Conservation (phyloP, 2,113 vertebrate species). For the Saimiri boliviensis region DNA sequence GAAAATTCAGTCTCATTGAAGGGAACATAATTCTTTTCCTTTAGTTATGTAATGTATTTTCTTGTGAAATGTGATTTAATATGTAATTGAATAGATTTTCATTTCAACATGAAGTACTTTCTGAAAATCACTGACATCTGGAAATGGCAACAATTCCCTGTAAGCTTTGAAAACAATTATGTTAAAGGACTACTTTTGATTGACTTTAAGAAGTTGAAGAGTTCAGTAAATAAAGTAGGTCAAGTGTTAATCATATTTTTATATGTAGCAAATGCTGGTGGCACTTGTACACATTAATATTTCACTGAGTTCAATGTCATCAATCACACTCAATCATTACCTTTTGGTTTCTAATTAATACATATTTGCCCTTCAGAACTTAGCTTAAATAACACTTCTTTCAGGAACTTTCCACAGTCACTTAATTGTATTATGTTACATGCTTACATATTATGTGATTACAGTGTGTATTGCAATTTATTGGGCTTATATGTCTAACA, state of each 20-base stretch:
- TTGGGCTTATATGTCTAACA: not conserved
- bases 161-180: conserved; percentile 45
- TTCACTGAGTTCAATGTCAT: not conserved
- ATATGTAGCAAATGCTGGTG: not conserved
- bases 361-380: not conserved
- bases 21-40: not conserved
- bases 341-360: not conserved
- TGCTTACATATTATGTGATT: not conserved
- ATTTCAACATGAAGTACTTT: conserved; percentile 23
- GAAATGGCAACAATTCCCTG: not conserved
- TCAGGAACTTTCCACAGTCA: not conserved
- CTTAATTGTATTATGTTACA: not conserved
- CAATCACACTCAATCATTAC: not conserved
- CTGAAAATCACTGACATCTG: not conserved
- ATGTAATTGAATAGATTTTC: conserved; percentile 35
- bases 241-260: conserved; percentile 13
- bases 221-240: conserved; percentile 21
- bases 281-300: not conserved
- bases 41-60: not conserved
- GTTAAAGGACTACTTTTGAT: conserved; percentile 9
- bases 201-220: conserved; percentile 31
- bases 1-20: not conserved
- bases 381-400: not conserved
- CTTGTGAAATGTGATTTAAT: conserved; percentile 16
- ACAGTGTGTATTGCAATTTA: rapidly evolving